These are phyloP conservation scores for Drosophila rufa DNA, from an alignment of 1,140 invertebrate genomes.

Conservation along the genomic window DNA sequence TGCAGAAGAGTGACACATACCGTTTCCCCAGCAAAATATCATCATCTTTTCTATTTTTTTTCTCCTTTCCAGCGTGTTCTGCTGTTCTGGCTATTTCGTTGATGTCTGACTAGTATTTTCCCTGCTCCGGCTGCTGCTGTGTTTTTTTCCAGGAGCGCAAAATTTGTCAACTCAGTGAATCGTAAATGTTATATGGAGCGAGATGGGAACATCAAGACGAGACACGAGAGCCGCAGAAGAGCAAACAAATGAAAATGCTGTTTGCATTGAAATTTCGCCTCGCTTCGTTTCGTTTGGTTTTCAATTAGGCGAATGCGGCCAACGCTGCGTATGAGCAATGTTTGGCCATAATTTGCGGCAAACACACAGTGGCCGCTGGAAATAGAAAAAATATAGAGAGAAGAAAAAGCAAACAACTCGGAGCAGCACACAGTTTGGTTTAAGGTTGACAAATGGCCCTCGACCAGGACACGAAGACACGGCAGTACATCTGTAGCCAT, in stretches of 20 bases:
- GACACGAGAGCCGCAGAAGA: conserved; percentile 5
- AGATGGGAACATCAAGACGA: conserved; percentile 43
- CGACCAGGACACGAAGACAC: conserved; percentile 30
- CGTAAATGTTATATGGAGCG: conserved; percentile 72
- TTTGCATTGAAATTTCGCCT: conserved; percentile 69
- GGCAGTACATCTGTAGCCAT: conserved; percentile 67
- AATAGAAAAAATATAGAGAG: conserved; percentile 1
- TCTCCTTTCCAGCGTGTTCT: conserved; percentile 24
- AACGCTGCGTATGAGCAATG: conserved; percentile 67
- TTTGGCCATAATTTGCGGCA: conserved; percentile 50
- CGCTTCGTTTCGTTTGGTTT: conserved; percentile 57
- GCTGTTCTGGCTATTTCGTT: conserved; percentile 51
- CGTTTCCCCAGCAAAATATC: conserved; percentile 53
- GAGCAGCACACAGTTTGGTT: conserved; percentile 33
- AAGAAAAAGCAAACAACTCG: conserved; percentile 8
- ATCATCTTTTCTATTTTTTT: conserved; percentile 30
- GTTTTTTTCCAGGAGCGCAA: conserved; percentile 7
- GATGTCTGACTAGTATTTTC: conserved; percentile 52
- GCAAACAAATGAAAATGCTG: conserved; percentile 55
- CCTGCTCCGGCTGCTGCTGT: conserved; percentile 21
- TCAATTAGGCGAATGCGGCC: conserved; percentile 61
- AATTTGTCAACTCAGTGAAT: conserved; percentile 80
- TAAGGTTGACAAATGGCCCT: conserved; percentile 63
- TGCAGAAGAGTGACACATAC: conserved; percentile 65
- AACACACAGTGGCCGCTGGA: neutral